phyloP scores from a whole-genome alignment of 2,113 vertebrate species.

The Capricornis sumatraensis region DNA sequence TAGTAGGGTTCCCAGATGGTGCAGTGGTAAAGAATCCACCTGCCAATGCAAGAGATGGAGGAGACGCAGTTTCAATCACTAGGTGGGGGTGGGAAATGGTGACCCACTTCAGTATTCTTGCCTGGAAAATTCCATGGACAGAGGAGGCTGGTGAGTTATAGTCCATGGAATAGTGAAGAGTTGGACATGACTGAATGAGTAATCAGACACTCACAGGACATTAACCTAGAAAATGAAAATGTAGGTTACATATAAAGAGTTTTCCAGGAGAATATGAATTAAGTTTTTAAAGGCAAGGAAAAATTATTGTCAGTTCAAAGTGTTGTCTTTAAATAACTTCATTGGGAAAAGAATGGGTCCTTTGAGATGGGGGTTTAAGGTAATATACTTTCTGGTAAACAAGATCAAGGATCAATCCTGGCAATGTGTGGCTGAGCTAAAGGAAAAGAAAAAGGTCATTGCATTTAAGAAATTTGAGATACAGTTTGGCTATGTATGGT shows the following conservation, averaged over 20 bases:
- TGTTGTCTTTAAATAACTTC: neutral
- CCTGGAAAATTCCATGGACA: neutral
- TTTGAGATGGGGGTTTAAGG: neutral
- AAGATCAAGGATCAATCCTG: neutral
- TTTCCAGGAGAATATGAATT: neutral
- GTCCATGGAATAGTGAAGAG: neutral
- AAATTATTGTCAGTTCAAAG: neutral
- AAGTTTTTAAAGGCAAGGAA: neutral
- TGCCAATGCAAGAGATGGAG: neutral
- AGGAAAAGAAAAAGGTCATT: neutral
- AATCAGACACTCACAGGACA: neutral
- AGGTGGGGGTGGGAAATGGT: neutral
- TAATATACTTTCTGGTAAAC: neutral
- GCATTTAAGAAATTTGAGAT: neutral
- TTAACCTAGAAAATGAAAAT: neutral
- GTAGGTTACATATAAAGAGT: neutral
- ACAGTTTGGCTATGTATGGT: neutral
- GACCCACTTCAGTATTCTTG: neutral
- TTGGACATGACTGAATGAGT: neutral
- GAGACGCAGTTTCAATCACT: neutral
- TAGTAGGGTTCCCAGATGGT: neutral
- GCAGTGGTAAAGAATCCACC: neutral
- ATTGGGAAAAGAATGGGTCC: neutral
- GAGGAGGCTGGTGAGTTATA: neutral
- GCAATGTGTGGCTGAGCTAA: neutral